A percentile compares a stretch with the other conserved stretches of the same genome.
phyloP scores from a whole-genome alignment of 2,888 invertebrate genomes.

The Rhagophthalmus giganteus region DNA sequence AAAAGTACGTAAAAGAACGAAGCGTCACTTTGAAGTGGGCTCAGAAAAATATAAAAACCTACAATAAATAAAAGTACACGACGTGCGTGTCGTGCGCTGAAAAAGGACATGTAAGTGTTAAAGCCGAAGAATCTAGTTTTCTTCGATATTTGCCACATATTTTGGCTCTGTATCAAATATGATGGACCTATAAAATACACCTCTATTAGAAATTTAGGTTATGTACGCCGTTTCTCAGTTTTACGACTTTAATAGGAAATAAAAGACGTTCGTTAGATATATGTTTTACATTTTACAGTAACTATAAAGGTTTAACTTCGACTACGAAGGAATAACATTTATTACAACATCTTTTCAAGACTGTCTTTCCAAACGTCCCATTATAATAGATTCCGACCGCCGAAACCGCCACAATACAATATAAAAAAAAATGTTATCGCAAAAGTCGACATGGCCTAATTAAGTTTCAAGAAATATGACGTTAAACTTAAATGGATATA shows the following conservation, averaged over 20 bases:
- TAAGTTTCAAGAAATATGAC: no score
- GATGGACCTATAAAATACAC: background rate
- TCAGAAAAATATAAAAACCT: slow-evolving; percentile 26
- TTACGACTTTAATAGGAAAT: background rate
- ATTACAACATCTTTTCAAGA: no score
- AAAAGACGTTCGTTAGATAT: background rate
- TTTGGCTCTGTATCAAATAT: slow-evolving; percentile 3
- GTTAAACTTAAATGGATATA: no score
- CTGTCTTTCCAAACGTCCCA: no score
- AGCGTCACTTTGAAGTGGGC: slow-evolving; percentile 26
- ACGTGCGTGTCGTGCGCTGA: slow-evolving; percentile 21
- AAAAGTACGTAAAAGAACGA: slow-evolving; percentile 26
- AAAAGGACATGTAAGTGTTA: slow-evolving; percentile 19
- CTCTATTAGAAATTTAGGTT: background rate
- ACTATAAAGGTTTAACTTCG: background rate
- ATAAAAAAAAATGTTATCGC: background rate
- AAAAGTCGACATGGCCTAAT: no score
- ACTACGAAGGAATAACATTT: background rate
- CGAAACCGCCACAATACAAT: background rate
- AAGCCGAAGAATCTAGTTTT: slow-evolving; percentile 8
- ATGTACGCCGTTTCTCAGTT: background rate
- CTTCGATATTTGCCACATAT: slow-evolving; percentile 11
- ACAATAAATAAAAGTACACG: slow-evolving; percentile 27
- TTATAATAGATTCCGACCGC: no score
- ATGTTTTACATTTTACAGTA: background rate